phyloP scores from a whole-genome alignment of 2,888 invertebrate species.

The Gandaritis pyraliata region DNA sequence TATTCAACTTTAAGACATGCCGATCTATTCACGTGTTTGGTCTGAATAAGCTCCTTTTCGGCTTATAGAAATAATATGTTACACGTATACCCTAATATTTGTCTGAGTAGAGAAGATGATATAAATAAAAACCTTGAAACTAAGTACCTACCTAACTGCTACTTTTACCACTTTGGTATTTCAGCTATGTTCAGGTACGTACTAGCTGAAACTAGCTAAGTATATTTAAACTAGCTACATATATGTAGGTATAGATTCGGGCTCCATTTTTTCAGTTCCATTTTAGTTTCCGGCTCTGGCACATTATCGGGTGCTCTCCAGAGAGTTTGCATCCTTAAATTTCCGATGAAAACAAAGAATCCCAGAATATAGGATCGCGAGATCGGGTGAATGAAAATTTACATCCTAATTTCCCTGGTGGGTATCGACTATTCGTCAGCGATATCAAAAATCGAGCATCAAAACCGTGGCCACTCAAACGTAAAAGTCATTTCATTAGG shows the following conservation, averaged over 20 bases:
- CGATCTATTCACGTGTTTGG: too few relatives aligned
- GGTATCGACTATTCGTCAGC: slow-evolving; percentile 71
- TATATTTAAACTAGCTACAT: neutral
- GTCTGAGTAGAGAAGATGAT: too few relatives aligned
- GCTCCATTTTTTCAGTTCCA: slow-evolving; percentile 34
- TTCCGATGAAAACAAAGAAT: slow-evolving; percentile 81
- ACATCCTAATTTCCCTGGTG: slow-evolving; percentile 84
- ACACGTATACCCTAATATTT: too few relatives aligned
- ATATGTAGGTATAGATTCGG: neutral
- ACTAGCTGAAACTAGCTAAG: too few relatives aligned
- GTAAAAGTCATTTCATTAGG: slow-evolving; percentile 40
- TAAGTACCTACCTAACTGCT: too few relatives aligned
- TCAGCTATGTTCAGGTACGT: too few relatives aligned
- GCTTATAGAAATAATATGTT: too few relatives aligned
- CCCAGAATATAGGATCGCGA: slow-evolving; percentile 72
- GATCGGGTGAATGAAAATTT: slow-evolving; percentile 77
- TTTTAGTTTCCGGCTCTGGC: slow-evolving; percentile 43
- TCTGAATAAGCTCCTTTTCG: too few relatives aligned
- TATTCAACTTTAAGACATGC: too few relatives aligned
- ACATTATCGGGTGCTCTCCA: slow-evolving; percentile 56
- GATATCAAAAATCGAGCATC: slow-evolving; percentile 67
- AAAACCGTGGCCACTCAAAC: slow-evolving; percentile 33
- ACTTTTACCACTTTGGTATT: too few relatives aligned
- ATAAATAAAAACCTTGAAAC: too few relatives aligned
- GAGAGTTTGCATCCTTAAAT: slow-evolving; percentile 75